Evolutionary conservation across 37 sponge, comb jelly and placozoan genomes (phyloP), one percentile per base, ranked within the genome.

Genomic region (Haliclona indistincta): DNA sequence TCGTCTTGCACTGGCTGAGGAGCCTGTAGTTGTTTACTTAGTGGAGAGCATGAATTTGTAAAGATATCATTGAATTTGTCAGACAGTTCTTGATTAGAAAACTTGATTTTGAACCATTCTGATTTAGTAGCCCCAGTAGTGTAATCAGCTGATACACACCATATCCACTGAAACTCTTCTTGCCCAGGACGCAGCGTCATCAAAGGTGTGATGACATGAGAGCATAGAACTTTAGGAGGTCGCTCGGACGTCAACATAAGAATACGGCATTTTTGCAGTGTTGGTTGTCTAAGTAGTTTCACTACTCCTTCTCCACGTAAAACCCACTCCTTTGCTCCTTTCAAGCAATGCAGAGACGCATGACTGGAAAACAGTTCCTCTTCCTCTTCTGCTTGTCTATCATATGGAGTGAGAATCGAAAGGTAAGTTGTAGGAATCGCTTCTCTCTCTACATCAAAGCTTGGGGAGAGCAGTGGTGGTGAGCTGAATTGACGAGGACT

Each of bases 301-400:
- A 93, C 72, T 35, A 78, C 82, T 0, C 91, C 91, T 67, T 71
- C 55, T 2, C 86, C 91, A 43, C 82, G 45, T 43, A 80, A 81
- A 41, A 80, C 85, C 84, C 84, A 89, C 35, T 62, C 62, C 38
- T 64, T 61, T 10, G 60, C 41, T 29, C 56, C 49, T 13, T 47
- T 8, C 8, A 47, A 47, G 13, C 8, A 47, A 47, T 47, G 13
- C 13, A 17, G 13, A 17, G 8, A 47, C 8, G 8, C 8, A 47
- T 17, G 8, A 17, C 8, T 47, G 8, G 49, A 17, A 17, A 47
- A 47, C 49, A 64, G 3, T 84, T 76, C 29, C 68, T 71, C 44
- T 93, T 89, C 28, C 89, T 68, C 34, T 89, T 70, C 78, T 20
- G 60, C 62, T 43, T 72, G 76, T 56, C 79, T 84, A 41, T 80